Evolutionary conservation across 2,888 invertebrate genomes (phyloP).

Genomic region (Caenorhabditis virilis): DNA sequence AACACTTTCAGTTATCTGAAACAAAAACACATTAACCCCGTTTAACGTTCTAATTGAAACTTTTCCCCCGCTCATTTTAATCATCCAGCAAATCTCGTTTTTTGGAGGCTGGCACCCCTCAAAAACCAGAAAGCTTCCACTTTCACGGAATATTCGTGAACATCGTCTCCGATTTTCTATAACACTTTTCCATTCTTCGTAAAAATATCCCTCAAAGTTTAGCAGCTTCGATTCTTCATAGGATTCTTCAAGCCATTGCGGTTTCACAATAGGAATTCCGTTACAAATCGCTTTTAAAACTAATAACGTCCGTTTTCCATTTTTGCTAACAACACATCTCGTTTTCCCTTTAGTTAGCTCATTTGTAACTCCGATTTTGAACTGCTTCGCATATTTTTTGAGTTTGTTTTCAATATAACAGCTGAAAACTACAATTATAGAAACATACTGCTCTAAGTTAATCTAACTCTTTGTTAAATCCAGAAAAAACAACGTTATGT

Average conservation of each 20-base stretch:
- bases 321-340: constrained; percentile 32
- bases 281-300: constrained; percentile 31
- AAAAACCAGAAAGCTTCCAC: constrained; percentile 16
- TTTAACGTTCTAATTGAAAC: neutral
- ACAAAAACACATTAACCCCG: neutral
- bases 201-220: constrained; percentile 10
- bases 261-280: constrained; percentile 29
- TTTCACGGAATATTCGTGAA: constrained; percentile 2
- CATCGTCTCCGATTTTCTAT: constrained; percentile 2
- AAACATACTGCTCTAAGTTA: neutral
- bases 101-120: constrained; percentile 22
- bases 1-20: neutral
- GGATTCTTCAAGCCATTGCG: constrained; percentile 40
- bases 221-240: constrained; percentile 29
- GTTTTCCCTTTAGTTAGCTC: constrained; percentile 22
- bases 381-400: constrained; percentile 10
- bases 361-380: constrained; percentile 11
- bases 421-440: constrained; percentile 9
- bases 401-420: constrained; percentile 20
- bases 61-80: constrained; percentile 37
- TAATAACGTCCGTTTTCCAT: constrained; percentile 37
- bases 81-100: constrained; percentile 30
- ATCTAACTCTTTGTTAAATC: constrained; percentile 26
- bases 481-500: constrained; percentile 34
- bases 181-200: constrained; percentile 20